Evolutionary conservation across 2,797 vertebrate genomes (phyloP), one percentile per base, ranked within the genome.

Genomic region (Poeciliopsis infans): DNA sequence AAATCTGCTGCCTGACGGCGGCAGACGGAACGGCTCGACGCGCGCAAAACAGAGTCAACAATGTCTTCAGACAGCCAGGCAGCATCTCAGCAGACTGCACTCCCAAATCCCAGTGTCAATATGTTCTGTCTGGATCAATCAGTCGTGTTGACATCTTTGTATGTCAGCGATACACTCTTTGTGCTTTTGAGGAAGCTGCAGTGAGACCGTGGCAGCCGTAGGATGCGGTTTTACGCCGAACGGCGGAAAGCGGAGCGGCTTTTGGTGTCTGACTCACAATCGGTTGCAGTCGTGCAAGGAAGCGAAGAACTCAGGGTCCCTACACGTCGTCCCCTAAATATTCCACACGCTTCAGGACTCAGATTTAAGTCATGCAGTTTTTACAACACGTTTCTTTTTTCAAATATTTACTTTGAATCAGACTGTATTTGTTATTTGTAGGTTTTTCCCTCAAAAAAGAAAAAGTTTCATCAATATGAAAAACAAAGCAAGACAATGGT

Each of bases 191-290:
- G 13, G 75, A 64, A 80, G 69, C 46, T 61, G 77, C 82, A 47
- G 72, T 47, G 55, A 89, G 74, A 75, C 57, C 70, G 74, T 78
- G 79, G 59, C 84, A 79, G 74, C 73, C 80, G 28, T 72, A 70
- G 31, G 74, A 79, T 80, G 71, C 66, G 41, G 41, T 66, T 89
- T 68, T 76, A 74, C 69, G 79, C 64, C 72, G 64, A 81, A 36
- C 33, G 41, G 78, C 80, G 68, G 82, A 74, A 80, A 80, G 46
- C 78, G 41, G 66, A 76, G 70, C 84, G 86, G 79, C 82, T 81
- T 76, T 79, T 86, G 83, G 83, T 57, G 57, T 86, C 83, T 70
- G 68, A 74, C 70, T 77, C 20, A 49, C 45, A 59, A 61, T 86
- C 81, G 73, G 53, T 51, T 73, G 51, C 82, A 80, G 76, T 72